phyloP scores from a whole-genome alignment of 2,797 vertebrate species.

The Darevskia nairensis region DNA sequence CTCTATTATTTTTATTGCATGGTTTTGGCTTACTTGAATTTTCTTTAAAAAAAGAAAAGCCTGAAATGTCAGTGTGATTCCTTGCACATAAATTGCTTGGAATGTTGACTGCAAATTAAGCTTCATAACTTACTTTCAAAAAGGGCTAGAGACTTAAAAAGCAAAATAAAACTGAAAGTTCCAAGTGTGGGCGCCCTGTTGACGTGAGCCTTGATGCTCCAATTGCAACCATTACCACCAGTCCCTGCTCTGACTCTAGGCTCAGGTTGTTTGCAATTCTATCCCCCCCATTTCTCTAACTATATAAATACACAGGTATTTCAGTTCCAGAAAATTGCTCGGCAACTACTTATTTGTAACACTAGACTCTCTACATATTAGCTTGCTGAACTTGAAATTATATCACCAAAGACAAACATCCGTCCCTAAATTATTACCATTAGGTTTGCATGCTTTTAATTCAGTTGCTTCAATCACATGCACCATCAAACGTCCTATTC shows the following conservation, averaged over 20 bases:
- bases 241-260: background rate
- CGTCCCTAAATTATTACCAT: slow-evolving; percentile 79
- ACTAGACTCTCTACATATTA: background rate
- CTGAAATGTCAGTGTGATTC: too few species aligned
- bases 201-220: too few species aligned
- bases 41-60: too few species aligned
- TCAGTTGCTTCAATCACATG: slow-evolving; percentile 94
- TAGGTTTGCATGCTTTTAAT: slow-evolving; percentile 92
- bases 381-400: background rate
- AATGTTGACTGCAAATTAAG: too few species aligned
- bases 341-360: background rate
- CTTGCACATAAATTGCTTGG: too few species aligned
- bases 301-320: background rate
- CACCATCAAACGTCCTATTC: slow-evolving; percentile 95
- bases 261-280: background rate
- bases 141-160: too few species aligned
- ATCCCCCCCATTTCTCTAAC: background rate
- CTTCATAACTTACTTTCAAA: too few species aligned
- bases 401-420: background rate
- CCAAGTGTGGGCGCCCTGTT: too few species aligned
- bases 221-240: too few species aligned
- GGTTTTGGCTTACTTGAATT: too few species aligned
- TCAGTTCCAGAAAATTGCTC: background rate
- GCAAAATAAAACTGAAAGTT: too few species aligned
- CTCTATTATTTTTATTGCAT: too few species aligned